phyloP scores from a whole-genome alignment of 2,113 vertebrate genomes.

The Scopus umbretta region DNA sequence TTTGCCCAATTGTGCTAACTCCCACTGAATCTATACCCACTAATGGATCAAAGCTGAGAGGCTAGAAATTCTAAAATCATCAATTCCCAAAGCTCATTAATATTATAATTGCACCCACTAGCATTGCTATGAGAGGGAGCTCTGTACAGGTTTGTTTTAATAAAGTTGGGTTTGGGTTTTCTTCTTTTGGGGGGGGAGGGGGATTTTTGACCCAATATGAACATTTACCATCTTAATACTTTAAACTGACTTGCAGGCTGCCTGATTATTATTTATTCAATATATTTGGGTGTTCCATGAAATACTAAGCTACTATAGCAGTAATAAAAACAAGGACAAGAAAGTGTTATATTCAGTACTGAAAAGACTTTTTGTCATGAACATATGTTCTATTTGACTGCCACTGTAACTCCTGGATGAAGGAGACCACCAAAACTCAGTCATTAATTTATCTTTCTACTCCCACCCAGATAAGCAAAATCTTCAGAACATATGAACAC shows the following conservation, averaged over 20 bases:
- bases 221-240: neutral
- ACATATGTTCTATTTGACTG: neutral
- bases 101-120: conserved; percentile 35
- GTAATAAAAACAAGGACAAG: neutral
- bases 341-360: neutral
- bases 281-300: neutral
- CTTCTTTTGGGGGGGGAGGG: accelerated
- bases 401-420: neutral
- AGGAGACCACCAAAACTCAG: neutral
- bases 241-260: neutral
- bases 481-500: neutral
- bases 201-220: neutral
- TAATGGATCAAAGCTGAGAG: conserved; percentile 69
- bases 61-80: conserved; percentile 62
- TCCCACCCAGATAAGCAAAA: neutral
- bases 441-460: neutral
- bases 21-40: conserved; percentile 65
- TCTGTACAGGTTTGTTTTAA: neutral
- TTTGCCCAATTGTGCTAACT: conserved; percentile 69
- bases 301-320: neutral
- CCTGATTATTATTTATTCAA: neutral
- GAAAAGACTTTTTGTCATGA: neutral
- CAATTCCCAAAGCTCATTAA: conserved; percentile 63
- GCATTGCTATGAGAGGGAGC: neutral
- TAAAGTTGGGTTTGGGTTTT: neutral